These are phyloP conservation scores for Mixornis gularis DNA, from an alignment of 2,113 vertebrate genomes.

Conservation along the genomic window DNA sequence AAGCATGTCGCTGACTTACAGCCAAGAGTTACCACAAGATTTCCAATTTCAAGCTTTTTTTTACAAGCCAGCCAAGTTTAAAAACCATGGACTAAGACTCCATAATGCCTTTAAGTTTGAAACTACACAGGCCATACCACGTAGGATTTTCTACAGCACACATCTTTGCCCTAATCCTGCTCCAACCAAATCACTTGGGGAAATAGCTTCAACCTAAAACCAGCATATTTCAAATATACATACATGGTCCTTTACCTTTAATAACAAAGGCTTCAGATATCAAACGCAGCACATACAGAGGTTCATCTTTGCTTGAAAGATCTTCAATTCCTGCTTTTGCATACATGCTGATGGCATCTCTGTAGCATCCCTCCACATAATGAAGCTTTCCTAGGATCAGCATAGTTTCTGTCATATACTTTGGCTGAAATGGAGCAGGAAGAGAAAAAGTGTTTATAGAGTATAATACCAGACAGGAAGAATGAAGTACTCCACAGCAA, in stretches of 20 bases:
- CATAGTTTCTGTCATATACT: slow-evolving; percentile 87
- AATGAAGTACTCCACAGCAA: neutral
- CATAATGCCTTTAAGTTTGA: neutral
- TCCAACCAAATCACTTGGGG: neutral
- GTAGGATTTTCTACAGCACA: neutral
- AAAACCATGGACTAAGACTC: slow-evolving; percentile 27
- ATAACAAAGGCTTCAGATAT: slow-evolving; percentile 91
- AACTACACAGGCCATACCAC: neutral
- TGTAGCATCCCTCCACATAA: slow-evolving; percentile 88
- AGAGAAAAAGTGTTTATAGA: neutral
- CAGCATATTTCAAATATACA: neutral
- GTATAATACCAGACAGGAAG: neutral
- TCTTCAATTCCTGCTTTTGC: slow-evolving; percentile 88
- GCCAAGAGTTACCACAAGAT: neutral
- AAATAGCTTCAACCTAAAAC: neutral
- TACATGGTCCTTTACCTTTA: slow-evolving; percentile 79
- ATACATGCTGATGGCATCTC: slow-evolving; percentile 95
- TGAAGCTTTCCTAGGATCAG: slow-evolving; percentile 92
- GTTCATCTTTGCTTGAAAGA: slow-evolving; percentile 80
- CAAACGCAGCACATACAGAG: slow-evolving; percentile 88
- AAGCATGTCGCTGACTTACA: neutral
- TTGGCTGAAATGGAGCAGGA: slow-evolving; percentile 69
- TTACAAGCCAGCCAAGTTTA: neutral
- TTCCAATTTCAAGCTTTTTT: neutral
- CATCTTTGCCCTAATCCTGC: neutral